phyloP scores from a whole-genome alignment of 1,140 invertebrate genomes.

The Carcinoscorpius rotundicauda region DNA sequence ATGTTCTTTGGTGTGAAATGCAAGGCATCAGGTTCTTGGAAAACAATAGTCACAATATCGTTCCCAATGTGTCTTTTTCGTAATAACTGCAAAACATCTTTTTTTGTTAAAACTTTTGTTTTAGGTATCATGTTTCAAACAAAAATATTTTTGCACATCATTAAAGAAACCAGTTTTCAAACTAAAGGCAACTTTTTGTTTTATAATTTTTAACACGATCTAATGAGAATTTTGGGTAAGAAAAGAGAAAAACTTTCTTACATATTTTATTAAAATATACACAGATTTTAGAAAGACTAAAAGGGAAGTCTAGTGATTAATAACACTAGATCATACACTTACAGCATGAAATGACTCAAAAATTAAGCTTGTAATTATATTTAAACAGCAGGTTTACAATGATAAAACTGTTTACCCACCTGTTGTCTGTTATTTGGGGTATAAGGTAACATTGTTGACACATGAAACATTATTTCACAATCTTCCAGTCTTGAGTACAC shows the following conservation, averaged over 20 bases:
- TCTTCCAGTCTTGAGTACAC: slow-evolving; percentile 69
- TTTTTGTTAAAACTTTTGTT: too few relatives aligned
- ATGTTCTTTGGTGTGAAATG: slow-evolving; percentile 87
- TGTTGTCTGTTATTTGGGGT: slow-evolving; percentile 84
- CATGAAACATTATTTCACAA: slow-evolving; percentile 86
- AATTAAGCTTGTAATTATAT: too few relatives aligned
- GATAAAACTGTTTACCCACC: slow-evolving; percentile 31
- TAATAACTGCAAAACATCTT: slow-evolving; percentile 44
- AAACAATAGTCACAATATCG: slow-evolving; percentile 91
- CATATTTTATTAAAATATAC: too few relatives aligned
- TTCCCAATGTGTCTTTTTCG: slow-evolving; percentile 86
- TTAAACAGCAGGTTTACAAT: neutral
- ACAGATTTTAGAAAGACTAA: too few relatives aligned
- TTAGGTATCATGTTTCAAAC: neutral
- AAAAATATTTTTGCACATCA: neutral
- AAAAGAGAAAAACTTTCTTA: too few relatives aligned
- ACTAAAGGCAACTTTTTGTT: slow-evolving; percentile 1
- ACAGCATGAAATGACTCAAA: too few relatives aligned
- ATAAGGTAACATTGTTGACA: slow-evolving; percentile 82
- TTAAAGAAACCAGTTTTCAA: slow-evolving; percentile 4
- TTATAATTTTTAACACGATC: too few relatives aligned
- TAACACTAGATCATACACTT: too few relatives aligned
- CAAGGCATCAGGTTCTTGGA: slow-evolving; percentile 86
- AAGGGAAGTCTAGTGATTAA: too few relatives aligned
- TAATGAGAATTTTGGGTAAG: too few relatives aligned